Evolutionary conservation across 1,140 invertebrate species (phyloP).

Genomic region (Parapsyche elsis): DNA sequence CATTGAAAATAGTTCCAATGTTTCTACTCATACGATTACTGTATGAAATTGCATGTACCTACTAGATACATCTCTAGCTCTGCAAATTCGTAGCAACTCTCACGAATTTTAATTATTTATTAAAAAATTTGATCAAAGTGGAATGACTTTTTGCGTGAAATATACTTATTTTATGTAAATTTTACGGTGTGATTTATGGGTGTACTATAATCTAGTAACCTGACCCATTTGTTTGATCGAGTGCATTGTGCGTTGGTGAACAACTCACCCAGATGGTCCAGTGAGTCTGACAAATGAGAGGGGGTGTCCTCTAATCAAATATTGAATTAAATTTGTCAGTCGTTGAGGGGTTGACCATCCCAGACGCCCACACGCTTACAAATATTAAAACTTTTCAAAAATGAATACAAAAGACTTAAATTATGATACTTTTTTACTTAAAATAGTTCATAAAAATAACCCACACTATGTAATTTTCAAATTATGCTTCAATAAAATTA

Average conservation of each 20-base stretch:
- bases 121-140: too few species aligned
- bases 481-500: too few species aligned
- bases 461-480: too few species aligned
- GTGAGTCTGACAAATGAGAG: constrained; percentile 18
- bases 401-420: too few species aligned
- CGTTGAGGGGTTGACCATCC: neutral
- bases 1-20: neutral
- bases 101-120: neutral
- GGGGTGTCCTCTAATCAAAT: constrained; percentile 45
- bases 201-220: constrained; percentile 17
- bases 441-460: too few species aligned
- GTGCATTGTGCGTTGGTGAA: neutral
- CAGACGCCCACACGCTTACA: too few species aligned
- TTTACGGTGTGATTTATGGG: constrained; percentile 29
- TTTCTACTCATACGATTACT: neutral
- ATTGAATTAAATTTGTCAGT: constrained; percentile 54
- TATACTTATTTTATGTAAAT: neutral
- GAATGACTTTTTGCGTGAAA: too few species aligned
- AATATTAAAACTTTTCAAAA: too few species aligned
- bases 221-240: constrained; percentile 48
- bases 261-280: constrained; percentile 29
- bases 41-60: neutral
- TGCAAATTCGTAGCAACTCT: neutral
- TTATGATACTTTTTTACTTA: too few species aligned
- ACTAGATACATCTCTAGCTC: neutral